These are phyloP conservation scores for Delichon dasypus DNA, from an alignment of 2,797 vertebrate species.

Conservation along the genomic window DNA sequence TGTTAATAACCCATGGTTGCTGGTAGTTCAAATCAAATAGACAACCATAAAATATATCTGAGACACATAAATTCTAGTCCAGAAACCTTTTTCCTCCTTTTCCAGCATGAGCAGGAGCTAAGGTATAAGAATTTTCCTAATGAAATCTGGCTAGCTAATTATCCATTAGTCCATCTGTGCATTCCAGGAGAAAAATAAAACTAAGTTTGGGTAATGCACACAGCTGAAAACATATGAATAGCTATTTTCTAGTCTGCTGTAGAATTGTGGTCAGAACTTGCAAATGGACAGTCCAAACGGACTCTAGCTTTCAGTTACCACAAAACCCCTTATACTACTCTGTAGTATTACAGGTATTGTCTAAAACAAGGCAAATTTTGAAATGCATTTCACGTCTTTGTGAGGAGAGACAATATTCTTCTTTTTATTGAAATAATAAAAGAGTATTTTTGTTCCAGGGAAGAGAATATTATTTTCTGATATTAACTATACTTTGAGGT, in stretches of 20 bases:
- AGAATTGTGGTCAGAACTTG: background rate
- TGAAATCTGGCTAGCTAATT: slow-evolving; percentile 43
- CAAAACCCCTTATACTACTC: background rate
- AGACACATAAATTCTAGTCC: background rate
- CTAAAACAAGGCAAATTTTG: background rate
- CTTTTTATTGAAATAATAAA: slow-evolving; percentile 4
- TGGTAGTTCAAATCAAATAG: background rate
- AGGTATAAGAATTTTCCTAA: slow-evolving; percentile 17
- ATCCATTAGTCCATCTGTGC: slow-evolving; percentile 31
- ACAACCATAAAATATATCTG: background rate
- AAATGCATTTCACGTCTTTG: background rate
- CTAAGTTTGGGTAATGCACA: background rate
- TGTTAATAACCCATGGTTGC: background rate
- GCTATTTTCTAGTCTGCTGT: background rate
- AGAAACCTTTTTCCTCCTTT: background rate
- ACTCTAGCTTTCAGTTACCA: background rate
- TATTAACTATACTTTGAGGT: background rate
- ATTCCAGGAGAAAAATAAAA: slow-evolving; percentile 18
- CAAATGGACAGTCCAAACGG: background rate
- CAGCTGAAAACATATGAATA: slow-evolving; percentile 30
- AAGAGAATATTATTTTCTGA: background rate
- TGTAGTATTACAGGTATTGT: background rate
- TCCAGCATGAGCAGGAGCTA: background rate
- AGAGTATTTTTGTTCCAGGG: background rate
- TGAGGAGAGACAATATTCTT: background rate